phyloP scores from a whole-genome alignment of 2,113 vertebrate genomes.

The Heliornis fulica region DNA sequence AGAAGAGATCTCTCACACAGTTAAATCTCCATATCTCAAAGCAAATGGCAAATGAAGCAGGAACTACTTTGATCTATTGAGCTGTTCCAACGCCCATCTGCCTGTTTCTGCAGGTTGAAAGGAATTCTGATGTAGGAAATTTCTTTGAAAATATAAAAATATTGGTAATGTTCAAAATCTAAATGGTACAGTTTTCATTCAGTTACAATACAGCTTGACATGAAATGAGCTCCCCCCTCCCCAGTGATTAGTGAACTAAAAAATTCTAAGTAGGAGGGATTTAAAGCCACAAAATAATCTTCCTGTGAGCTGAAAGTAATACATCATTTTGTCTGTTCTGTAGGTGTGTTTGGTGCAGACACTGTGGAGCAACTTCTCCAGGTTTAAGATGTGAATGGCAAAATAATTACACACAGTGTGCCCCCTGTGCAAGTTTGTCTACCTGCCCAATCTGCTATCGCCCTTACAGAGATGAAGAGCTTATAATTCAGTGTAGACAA shows the following conservation, averaged over 20 bases:
- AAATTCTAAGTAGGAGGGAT: background rate
- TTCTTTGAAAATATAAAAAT: background rate
- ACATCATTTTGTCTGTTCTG: background rate
- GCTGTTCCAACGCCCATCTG: background rate
- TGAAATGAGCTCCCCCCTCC: background rate
- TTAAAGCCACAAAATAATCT: background rate
- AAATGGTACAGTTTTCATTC: background rate
- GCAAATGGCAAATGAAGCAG: background rate
- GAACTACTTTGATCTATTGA: background rate
- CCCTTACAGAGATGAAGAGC: constrained; percentile 85
- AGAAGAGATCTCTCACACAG: background rate
- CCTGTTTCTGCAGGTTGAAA: background rate
- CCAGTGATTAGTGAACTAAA: background rate
- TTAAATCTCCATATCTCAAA: background rate
- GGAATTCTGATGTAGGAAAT: background rate
- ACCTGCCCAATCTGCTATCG: constrained; percentile 85
- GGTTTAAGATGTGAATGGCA: constrained; percentile 93
- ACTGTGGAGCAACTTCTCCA: constrained; percentile 90
- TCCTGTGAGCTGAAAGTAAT: background rate
- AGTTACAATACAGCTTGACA: background rate
- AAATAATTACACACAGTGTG: constrained; percentile 95
- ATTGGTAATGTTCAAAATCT: background rate
- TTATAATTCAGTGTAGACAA: constrained; percentile 92
- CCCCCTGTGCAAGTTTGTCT: constrained; percentile 88
- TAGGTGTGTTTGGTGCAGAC: constrained; percentile 96